Conservation (phyloP, 2,888 invertebrate genomes). For the Geotrupes spiniger region DNA sequence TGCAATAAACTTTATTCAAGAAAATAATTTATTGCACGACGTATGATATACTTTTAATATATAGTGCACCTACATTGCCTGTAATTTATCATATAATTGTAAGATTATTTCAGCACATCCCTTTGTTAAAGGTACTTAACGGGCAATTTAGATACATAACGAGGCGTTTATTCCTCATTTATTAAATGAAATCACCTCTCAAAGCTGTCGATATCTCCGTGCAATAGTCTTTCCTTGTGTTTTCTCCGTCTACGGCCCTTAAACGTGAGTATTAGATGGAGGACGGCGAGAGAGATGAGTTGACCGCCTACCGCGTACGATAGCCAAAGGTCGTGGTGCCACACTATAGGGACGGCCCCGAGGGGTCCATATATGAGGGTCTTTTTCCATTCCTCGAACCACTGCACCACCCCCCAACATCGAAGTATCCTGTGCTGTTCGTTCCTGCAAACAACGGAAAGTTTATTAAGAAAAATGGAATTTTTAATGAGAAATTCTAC, state of each 20-base stretch:
- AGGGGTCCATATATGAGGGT: constrained; percentile 44
- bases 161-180: no score
- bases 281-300: constrained; percentile 49
- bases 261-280: constrained; percentile 47
- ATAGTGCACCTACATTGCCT: no score
- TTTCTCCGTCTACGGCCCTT: constrained; percentile 38
- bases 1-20: no score
- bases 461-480: no score
- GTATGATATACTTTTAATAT: no score
- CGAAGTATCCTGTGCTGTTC: constrained; percentile 42
- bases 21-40: no score
- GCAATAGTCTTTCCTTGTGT: constrained; percentile 41
- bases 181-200: constrained; percentile 39
- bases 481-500: no score
- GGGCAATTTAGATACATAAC: no score
- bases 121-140: no score
- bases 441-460: constrained; percentile 35
- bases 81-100: no score
- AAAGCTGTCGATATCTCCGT: constrained; percentile 46
- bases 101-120: no score
- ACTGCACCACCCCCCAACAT: constrained; percentile 42
- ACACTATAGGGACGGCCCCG: constrained; percentile 43
- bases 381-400: constrained; percentile 47
- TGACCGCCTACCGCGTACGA: constrained; percentile 53
- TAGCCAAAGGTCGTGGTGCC: constrained; percentile 53